Evolutionary conservation across 2,888 invertebrate species (phyloP), one percentile per base, ranked within the genome.

Genomic region (Chrysopilus asiliformis): DNA sequence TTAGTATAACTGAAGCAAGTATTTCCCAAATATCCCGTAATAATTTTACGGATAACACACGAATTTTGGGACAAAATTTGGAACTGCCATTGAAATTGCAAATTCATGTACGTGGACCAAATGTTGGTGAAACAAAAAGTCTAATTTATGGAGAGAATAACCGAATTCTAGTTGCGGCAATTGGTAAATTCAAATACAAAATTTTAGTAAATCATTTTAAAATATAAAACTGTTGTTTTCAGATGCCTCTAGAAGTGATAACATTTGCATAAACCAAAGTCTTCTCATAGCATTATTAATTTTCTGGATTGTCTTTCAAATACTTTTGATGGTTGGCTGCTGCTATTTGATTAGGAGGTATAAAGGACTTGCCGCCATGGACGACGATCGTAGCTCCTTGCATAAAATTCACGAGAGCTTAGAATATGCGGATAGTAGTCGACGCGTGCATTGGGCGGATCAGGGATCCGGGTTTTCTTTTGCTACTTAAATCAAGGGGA

Each of bases 361-460:
- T 46, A 68, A 68, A 42, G 60, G 61, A 19, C 53, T 68, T 43
- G 68, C 68, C 24, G 56, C 65, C 43, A 49, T 65, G 34, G 65
- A 68, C 41, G 65, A 64, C 19, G 60, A 64, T 3, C 53, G 59
- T 13, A 62, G 67, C 32, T 59, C 60, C 0, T 45, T 62, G 36
- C 59, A 63, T 34, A 64, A 65, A 42, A 52, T 70, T 19, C 65
- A 70, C 40, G 77, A 77, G 55, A 75, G 72, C 18, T 68, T 76
- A 44, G 78, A 77, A 41, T 71, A 70, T n/a, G 66, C 70, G 38
- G 70, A 76, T 30, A 73, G 76, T n/a, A 71, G 68, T 45, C 62
- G 79, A 20, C 68, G 78, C 34, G 79, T 79, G 3, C 77, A 74
- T 52, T 79, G 78, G 75, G 78, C 77, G 1, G 79, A 79, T 49